A percentile compares a stretch with the other conserved stretches of the same genome.
phyloP scores from a whole-genome alignment of 1,140 invertebrate genomes.

The Zaprionus taronus region DNA sequence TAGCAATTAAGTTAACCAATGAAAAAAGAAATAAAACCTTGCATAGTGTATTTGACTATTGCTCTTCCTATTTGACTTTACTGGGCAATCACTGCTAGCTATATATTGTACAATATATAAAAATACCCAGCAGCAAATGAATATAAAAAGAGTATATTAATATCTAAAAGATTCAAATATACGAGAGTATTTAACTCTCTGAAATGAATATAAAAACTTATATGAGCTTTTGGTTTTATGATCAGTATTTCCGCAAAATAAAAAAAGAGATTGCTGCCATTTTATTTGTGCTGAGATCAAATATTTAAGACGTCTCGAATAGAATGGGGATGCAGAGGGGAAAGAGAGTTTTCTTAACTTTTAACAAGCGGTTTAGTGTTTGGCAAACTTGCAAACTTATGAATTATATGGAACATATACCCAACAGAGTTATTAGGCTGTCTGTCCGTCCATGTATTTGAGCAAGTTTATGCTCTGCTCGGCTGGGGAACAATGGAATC shows the following conservation, averaged over 20 bases:
- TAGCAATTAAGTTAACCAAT: too few species aligned
- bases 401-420: background rate
- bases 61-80: background rate
- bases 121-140: background rate
- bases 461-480: background rate
- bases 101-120: background rate
- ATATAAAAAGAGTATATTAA: background rate
- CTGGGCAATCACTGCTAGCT: background rate
- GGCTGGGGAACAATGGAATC: conserved; percentile 9
- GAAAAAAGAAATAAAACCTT: background rate
- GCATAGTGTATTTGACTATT: background rate
- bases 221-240: background rate
- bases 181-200: background rate
- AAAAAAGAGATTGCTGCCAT: background rate
- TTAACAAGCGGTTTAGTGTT: background rate
- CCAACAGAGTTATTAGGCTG: background rate
- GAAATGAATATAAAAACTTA: background rate
- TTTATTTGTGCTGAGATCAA: conserved; percentile 1
- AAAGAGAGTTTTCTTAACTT: background rate
- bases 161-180: background rate
- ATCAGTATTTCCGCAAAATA: background rate
- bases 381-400: background rate
- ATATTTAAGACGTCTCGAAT: background rate
- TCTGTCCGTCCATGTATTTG: background rate
- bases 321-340: too few species aligned